phyloP scores from a whole-genome alignment of 1,140 invertebrate genomes.

The Euglossa dilemma region DNA sequence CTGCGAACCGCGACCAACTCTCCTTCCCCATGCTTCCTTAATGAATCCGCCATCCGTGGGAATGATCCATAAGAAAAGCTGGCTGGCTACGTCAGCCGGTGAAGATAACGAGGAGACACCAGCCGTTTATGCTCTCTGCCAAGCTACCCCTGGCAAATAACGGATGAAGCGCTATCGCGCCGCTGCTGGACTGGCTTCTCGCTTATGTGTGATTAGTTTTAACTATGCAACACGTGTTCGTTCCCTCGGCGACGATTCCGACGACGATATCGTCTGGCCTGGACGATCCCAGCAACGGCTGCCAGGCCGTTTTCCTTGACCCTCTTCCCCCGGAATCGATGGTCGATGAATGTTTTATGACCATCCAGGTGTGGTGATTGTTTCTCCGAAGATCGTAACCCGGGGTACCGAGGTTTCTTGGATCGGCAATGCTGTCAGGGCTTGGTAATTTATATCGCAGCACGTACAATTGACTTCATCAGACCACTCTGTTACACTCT shows the following conservation, averaged over 20 bases:
- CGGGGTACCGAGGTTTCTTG: background rate
- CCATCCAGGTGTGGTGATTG: background rate
- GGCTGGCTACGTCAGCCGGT: background rate
- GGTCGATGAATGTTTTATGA: background rate
- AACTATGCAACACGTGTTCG: slow-evolving; percentile 18
- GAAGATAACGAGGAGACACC: slow-evolving; percentile 3
- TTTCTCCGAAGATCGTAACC: background rate
- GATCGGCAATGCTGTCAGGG: too few species aligned
- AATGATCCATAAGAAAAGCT: slow-evolving; percentile 35
- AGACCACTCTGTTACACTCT: too few species aligned
- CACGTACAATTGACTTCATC: too few species aligned
- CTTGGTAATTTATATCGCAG: too few species aligned
- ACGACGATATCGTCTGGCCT: background rate
- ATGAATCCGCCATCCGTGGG: background rate
- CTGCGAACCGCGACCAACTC: background rate
- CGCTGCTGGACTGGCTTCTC: background rate
- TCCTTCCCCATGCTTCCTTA: background rate
- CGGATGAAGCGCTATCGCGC: slow-evolving; percentile 17
- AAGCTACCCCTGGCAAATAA: slow-evolving; percentile 5
- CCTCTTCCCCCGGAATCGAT: background rate
- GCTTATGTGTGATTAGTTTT: slow-evolving; percentile 38
- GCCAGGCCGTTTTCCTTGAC: background rate
- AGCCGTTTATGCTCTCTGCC: background rate
- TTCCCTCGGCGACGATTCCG: background rate
- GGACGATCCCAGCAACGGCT: background rate